A percentile compares a stretch with the other conserved stretches of the same genome.
Conservation (phyloP, 2,113 vertebrate genomes). For the Otus sunia region DNA sequence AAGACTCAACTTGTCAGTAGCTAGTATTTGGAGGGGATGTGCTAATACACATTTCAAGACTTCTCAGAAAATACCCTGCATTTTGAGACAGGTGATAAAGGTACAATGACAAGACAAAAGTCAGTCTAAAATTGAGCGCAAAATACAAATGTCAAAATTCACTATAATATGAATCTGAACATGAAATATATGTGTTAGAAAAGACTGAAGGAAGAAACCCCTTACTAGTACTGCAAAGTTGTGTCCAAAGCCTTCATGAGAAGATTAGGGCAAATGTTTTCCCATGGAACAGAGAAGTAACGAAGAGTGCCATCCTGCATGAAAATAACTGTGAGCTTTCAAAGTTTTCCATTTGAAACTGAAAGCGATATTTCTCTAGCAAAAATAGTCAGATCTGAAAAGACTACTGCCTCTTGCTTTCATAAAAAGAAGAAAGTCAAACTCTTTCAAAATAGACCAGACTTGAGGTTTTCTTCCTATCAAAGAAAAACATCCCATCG, state of each 20-base stretch:
- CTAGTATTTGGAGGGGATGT: neutral
- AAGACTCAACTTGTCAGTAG: neutral
- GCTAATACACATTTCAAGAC: neutral
- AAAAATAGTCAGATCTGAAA: neutral
- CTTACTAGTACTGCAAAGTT: neutral
- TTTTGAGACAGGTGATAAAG: neutral
- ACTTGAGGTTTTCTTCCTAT: neutral
- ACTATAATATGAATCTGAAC: neutral
- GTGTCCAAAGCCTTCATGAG: neutral
- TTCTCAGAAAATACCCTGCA: neutral
- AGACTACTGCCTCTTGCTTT: neutral
- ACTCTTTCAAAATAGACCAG: neutral
- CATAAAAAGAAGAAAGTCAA: neutral
- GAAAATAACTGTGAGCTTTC: no score
- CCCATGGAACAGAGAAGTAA: neutral
- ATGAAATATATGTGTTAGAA: neutral
- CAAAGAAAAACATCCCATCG: neutral
- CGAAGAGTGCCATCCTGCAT: neutral
- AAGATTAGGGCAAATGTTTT: neutral
- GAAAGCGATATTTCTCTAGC: neutral
- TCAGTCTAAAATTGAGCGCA: neutral
- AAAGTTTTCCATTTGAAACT: neutral
- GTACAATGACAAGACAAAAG: neutral
- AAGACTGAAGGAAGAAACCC: neutral
- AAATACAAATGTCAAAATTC: neutral